phyloP scores from a whole-genome alignment of 2,113 vertebrate species.

The Procapra przewalskii region DNA sequence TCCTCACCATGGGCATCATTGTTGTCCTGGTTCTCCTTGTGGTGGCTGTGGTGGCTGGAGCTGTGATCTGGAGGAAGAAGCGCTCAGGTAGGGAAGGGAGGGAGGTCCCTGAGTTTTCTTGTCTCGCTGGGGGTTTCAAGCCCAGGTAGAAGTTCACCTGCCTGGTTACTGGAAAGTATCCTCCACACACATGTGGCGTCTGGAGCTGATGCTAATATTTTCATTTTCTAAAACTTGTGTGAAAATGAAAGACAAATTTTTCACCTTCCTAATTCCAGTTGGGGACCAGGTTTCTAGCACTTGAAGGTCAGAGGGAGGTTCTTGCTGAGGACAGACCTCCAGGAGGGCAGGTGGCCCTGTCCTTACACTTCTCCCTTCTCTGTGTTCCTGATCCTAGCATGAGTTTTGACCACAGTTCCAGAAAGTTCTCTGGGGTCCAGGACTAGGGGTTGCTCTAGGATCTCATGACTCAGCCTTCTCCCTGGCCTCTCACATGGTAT shows the following conservation, averaged over 20 bases:
- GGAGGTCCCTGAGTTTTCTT: not conserved
- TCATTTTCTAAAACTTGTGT: accelerated
- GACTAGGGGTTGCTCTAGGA: not conserved
- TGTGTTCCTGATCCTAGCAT: not conserved
- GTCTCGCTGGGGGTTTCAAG: not conserved
- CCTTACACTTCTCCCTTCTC: accelerated
- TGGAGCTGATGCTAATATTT: not conserved
- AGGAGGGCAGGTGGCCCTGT: not conserved
- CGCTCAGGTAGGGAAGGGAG: not conserved
- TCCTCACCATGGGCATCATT: accelerated
- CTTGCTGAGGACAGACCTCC: not conserved
- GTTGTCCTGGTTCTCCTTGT: accelerated
- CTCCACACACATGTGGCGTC: not conserved
- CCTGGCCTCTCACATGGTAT: no score
- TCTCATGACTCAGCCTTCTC: not conserved
- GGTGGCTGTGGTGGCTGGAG: accelerated
- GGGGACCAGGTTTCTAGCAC: not conserved
- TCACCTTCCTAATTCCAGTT: not conserved
- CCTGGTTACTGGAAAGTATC: accelerated
- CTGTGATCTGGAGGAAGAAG: not conserved
- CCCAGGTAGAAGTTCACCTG: not conserved
- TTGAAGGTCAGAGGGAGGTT: not conserved
- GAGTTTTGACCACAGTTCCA: not conserved
- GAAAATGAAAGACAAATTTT: not conserved
- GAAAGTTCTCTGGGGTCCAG: not conserved